Evolutionary conservation across 1,140 invertebrate genomes (phyloP).

Genomic region (Euura saliciscinereae): DNA sequence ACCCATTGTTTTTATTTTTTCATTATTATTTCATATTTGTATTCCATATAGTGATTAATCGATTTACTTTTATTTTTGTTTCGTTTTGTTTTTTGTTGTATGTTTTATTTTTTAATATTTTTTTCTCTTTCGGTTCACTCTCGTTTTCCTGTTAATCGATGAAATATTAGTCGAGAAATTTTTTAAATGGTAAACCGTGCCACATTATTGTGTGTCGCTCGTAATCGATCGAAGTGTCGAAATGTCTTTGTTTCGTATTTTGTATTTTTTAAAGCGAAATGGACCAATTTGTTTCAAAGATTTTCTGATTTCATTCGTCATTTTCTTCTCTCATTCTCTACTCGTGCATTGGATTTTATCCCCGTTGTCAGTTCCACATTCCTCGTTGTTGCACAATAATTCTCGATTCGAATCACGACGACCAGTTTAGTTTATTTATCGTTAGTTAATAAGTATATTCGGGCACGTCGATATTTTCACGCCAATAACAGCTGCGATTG

Average conservation of each 20-base stretch:
- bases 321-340: not conserved
- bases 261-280: not conserved
- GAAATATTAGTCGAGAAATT: constrained; percentile 41
- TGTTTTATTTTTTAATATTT: constrained; percentile 4
- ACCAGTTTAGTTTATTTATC: not conserved
- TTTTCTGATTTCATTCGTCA: not conserved
- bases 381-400: not conserved
- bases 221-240: constrained; percentile 17
- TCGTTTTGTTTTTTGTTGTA: constrained; percentile 23
- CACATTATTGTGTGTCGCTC: constrained; percentile 20
- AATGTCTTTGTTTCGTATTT: not conserved
- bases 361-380: not conserved
- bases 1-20: constrained; percentile 47
- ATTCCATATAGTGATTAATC: constrained; percentile 29
- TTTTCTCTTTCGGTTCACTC: constrained; percentile 25
- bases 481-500: constrained; percentile 23
- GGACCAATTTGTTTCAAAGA: not conserved
- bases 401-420: not conserved
- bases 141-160: constrained; percentile 31
- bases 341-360: not conserved
- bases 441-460: not conserved
- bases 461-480: not conserved
- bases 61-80: constrained; percentile 21
- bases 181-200: constrained; percentile 44
- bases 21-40: constrained; percentile 51